A percentile compares a stretch with the other conserved stretches of the same genome.
Conservation (phyloP, 92 coral and sea anemone species). For the Porites evermanni region DNA sequence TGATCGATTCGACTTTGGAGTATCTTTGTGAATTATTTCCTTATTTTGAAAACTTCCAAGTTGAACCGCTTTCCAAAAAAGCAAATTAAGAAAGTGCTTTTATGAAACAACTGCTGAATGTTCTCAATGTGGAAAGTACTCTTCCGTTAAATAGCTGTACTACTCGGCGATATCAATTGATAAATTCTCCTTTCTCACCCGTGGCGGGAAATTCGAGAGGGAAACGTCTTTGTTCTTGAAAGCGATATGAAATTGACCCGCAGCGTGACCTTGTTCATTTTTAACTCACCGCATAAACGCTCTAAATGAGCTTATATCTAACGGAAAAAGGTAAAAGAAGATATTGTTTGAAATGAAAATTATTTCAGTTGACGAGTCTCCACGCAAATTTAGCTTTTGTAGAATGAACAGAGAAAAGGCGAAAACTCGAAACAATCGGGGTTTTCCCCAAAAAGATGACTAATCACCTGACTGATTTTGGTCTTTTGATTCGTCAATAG, state of each 20-base stretch:
- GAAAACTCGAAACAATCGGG: too few relatives aligned
- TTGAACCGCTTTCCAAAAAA: neutral
- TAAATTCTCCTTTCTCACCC: neutral
- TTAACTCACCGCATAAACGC: neutral
- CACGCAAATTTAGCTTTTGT: too few relatives aligned
- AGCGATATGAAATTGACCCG: neutral
- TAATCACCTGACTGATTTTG: too few relatives aligned
- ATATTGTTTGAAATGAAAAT: neutral
- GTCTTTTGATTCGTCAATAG: too few relatives aligned
- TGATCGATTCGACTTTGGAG: neutral
- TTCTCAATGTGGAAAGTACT: too few relatives aligned
- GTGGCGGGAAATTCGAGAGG: conserved; percentile 48
- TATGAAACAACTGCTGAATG: neutral
- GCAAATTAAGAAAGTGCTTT: neutral
- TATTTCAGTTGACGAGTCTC: neutral
- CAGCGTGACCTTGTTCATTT: conserved; percentile 20
- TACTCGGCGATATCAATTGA: neutral
- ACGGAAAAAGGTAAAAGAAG: neutral
- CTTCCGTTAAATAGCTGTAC: neutral
- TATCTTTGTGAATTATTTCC: neutral
- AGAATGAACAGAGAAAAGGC: too few relatives aligned
- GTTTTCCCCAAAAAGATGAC: too few relatives aligned
- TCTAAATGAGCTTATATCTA: neutral
- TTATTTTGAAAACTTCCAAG: neutral
- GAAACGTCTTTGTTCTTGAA: neutral